These are phyloP conservation scores for Balaeniceps rex DNA, from an alignment of 2,113 vertebrate genomes.

Conservation along the genomic window DNA sequence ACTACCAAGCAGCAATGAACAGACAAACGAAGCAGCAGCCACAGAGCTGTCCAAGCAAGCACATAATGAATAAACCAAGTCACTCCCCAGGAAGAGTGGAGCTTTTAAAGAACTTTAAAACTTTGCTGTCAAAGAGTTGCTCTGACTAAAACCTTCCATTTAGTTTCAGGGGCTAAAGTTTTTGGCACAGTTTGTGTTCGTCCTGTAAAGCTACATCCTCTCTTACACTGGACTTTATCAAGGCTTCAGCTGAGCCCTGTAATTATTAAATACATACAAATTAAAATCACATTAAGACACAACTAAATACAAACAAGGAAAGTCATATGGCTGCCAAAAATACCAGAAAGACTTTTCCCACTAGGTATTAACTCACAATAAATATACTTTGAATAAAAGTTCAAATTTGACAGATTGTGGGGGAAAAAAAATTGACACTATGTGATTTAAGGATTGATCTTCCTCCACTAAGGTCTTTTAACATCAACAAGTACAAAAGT, in stretches of 20 bases:
- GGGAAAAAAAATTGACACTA: not conserved
- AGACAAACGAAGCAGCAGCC: not conserved
- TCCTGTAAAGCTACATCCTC: not conserved
- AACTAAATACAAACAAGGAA: not conserved
- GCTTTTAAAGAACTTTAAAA: not conserved
- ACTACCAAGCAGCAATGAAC: not conserved
- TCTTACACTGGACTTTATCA: not conserved
- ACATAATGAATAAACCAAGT: not conserved
- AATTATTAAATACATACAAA: not conserved
- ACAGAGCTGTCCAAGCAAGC: not conserved
- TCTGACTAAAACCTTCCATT: not conserved
- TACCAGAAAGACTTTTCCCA: not conserved
- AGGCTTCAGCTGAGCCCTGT: not conserved
- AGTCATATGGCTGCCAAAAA: not conserved
- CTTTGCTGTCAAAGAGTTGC: not conserved
- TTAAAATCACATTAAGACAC: not conserved
- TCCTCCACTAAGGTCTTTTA: not conserved
- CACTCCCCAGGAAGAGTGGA: not conserved
- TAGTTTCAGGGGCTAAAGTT: not conserved
- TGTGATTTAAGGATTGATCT: not conserved
- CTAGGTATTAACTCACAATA: not conserved
- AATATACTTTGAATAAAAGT: not conserved
- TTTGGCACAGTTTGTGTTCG: not conserved
- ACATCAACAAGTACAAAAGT: not conserved
- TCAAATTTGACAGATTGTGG: not conserved